phyloP scores from a whole-genome alignment of 2,113 vertebrate genomes.

The Dissostichus mawsoni region DNA sequence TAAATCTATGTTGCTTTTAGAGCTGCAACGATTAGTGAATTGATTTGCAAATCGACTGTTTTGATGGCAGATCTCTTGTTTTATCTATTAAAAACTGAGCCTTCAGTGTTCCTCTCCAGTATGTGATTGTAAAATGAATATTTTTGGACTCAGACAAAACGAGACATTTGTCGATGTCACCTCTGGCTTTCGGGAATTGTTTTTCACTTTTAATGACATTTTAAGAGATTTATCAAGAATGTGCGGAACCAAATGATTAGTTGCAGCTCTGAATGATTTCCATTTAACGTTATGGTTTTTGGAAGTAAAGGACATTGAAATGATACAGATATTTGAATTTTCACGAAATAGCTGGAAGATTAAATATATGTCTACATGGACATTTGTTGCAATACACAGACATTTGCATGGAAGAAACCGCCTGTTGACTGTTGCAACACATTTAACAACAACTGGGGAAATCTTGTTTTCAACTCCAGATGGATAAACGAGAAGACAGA shows the following conservation, averaged over 20 bases:
- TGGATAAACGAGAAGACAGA: slow-evolving; percentile 9
- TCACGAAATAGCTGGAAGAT: not conserved
- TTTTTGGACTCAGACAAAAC: slow-evolving; percentile 7
- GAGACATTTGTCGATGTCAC: not conserved
- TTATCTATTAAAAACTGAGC: not conserved
- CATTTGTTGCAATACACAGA: slow-evolving; percentile 19
- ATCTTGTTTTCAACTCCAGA: not conserved
- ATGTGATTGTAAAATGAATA: not conserved
- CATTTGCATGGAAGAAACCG: not conserved
- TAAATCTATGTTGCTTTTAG: not conserved
- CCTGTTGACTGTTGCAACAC: not conserved
- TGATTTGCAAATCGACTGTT: not conserved
- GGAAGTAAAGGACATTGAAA: slow-evolving; percentile 14
- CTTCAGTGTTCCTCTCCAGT: not conserved
- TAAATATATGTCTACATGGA: slow-evolving; percentile 12
- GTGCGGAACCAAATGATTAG: not conserved
- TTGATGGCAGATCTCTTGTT: not conserved
- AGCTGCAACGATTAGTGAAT: not conserved
- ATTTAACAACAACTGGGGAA: slow-evolving; percentile 4
- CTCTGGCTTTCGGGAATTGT: not conserved
- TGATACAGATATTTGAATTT: not conserved
- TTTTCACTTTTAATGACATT: not conserved
- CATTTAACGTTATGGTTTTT: not conserved
- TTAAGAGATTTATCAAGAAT: not conserved
- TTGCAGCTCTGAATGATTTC: not conserved